Percentiles rank a stretch among this genome's conserved stretches.
phyloP scores from a whole-genome alignment of 2,888 invertebrate species.

The Globia sparganii region DNA sequence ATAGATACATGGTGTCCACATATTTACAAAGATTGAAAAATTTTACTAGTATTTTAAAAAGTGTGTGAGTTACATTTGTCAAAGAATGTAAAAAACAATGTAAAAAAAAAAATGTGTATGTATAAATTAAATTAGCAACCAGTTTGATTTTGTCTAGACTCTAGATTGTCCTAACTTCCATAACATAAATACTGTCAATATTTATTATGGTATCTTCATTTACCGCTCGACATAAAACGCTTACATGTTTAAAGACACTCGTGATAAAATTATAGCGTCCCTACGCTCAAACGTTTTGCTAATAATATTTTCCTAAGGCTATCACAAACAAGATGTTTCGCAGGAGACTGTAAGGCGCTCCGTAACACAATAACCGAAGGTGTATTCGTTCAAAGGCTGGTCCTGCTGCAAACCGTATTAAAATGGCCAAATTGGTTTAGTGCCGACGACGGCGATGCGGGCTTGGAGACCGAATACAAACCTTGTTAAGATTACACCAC shows the following conservation, averaged over 20 bases:
- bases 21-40: too few species aligned
- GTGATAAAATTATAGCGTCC: background rate
- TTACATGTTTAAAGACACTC: background rate
- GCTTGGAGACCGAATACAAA: constrained; percentile 34
- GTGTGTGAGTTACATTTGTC: too few species aligned
- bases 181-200: background rate
- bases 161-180: background rate
- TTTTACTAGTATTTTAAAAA: too few species aligned
- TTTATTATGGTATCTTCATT: background rate
- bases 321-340: constrained; percentile 13
- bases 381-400: constrained; percentile 50
- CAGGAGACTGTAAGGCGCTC: constrained; percentile 11
- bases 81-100: too few species aligned
- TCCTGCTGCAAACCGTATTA: constrained; percentile 61
- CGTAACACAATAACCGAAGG: constrained; percentile 38
- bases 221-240: background rate
- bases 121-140: too few species aligned
- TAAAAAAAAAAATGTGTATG: too few species aligned
- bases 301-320: background rate
- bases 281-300: constrained; percentile 1
- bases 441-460: constrained; percentile 30
- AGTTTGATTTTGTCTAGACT: too few species aligned
- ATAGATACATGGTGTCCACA: too few species aligned
- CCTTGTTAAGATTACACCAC: constrained; percentile 55
- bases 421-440: constrained; percentile 66